A percentile compares a stretch with the other conserved stretches of the same genome.
Conservation (phyloP, 35 echinoderm and acorn worm genomes). For the Lytechinus variegatus region DNA sequence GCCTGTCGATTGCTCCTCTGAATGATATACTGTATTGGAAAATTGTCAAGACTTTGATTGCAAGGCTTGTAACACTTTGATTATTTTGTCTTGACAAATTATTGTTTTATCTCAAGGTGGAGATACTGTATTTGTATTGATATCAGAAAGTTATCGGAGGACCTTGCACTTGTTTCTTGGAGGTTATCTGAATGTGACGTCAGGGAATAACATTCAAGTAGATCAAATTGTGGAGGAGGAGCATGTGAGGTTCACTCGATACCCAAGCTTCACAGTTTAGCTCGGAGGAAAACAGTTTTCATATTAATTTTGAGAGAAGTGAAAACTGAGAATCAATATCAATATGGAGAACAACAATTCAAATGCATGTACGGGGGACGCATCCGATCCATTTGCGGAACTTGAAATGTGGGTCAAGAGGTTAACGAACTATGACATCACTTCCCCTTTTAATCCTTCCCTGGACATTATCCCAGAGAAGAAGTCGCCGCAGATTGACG, state of each 20-base stretch:
- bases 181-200: not conserved
- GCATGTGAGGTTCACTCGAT: not conserved
- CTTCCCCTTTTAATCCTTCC: not conserved
- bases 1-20: not conserved
- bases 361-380: constrained; percentile 11
- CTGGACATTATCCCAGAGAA: constrained; percentile 20
- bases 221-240: not conserved
- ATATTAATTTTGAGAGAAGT: not conserved
- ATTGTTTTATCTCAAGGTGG: not conserved
- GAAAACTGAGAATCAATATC: not conserved
- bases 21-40: not conserved
- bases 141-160: not conserved
- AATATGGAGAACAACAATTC: constrained; percentile 39
- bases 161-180: not conserved
- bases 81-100: not conserved
- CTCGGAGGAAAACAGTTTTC: not conserved
- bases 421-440: constrained; percentile 46
- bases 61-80: not conserved
- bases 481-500: not conserved
- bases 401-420: constrained; percentile 37
- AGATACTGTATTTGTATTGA: not conserved
- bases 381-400: constrained; percentile 12
- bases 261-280: not conserved
- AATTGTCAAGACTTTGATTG: not conserved
- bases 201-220: not conserved